phyloP scores from a whole-genome alignment of 2,888 invertebrate genomes.

The Thera obeliscata region DNA sequence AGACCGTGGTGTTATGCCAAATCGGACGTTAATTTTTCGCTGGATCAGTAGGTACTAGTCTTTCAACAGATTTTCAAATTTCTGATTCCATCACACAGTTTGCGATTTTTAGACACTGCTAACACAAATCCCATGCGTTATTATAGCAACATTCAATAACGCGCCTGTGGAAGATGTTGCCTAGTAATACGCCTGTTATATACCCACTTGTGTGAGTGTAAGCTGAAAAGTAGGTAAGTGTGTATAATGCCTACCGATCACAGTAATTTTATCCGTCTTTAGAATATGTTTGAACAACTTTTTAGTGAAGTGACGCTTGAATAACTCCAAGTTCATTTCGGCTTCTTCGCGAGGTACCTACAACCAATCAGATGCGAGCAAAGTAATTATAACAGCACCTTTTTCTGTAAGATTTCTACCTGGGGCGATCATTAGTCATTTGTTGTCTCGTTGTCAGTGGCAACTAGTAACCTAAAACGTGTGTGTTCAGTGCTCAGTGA shows the following conservation, averaged over 20 bases:
- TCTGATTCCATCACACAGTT: too few species aligned
- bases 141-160: too few species aligned
- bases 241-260: constrained; percentile 56
- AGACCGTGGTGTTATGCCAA: too few species aligned
- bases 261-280: constrained; percentile 60
- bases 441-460: neutral
- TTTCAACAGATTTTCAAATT: too few species aligned
- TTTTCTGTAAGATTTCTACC: constrained; percentile 7
- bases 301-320: constrained; percentile 51
- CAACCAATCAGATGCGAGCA: constrained; percentile 16
- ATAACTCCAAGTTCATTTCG: constrained; percentile 46
- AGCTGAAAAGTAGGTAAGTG: neutral
- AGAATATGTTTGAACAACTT: constrained; percentile 58
- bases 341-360: constrained; percentile 56
- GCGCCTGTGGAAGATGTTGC: too few species aligned
- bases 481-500: neutral
- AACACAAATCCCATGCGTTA: too few species aligned
- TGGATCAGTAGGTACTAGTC: too few species aligned
- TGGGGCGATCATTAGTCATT: constrained; percentile 5
- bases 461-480: neutral
- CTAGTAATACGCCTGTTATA: too few species aligned
- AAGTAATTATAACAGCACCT: neutral
- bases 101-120: too few species aligned
- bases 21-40: too few species aligned
- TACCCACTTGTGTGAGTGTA: neutral